phyloP scores from a whole-genome alignment of 2,888 invertebrate species.

The Blastobasis adustella region DNA sequence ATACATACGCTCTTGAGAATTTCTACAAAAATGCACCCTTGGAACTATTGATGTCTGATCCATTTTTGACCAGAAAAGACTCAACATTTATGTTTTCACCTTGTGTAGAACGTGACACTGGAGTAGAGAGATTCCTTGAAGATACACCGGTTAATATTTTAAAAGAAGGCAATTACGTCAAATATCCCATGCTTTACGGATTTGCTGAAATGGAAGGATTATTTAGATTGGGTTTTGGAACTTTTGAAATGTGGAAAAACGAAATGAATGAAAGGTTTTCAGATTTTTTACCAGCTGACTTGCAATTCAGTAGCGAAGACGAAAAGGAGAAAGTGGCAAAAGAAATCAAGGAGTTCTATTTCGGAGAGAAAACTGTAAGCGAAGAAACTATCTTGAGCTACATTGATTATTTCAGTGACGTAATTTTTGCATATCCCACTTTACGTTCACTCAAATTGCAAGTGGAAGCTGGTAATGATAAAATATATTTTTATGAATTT shows the following conservation, averaged over 20 bases:
- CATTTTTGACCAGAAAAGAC: conserved; percentile 18
- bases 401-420: conserved; percentile 31
- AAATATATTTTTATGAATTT: conserved; percentile 32
- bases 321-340: conserved; percentile 27
- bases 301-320: conserved; percentile 24
- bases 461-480: conserved; percentile 22
- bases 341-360: conserved; percentile 31
- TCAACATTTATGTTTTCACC: conserved; percentile 15
- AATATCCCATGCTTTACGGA: conserved; percentile 36
- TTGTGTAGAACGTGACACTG: conserved; percentile 19
- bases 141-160: conserved; percentile 33
- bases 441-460: conserved; percentile 23
- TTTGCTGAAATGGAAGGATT: conserved; percentile 42
- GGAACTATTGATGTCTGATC: conserved; percentile 22
- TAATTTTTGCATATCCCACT: conserved; percentile 22
- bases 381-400: conserved; percentile 23
- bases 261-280: conserved; percentile 43
- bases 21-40: conserved; percentile 31
- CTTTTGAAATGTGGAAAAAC: conserved; percentile 28
- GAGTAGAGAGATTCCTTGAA: conserved; percentile 25
- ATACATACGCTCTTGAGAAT: conserved; percentile 30
- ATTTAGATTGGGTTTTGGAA: conserved; percentile 15
- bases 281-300: conserved; percentile 39
- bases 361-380: conserved; percentile 22
- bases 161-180: conserved; percentile 23